phyloP scores from a whole-genome alignment of 2,113 vertebrate genomes.

The Cyprinodon variegatus region DNA sequence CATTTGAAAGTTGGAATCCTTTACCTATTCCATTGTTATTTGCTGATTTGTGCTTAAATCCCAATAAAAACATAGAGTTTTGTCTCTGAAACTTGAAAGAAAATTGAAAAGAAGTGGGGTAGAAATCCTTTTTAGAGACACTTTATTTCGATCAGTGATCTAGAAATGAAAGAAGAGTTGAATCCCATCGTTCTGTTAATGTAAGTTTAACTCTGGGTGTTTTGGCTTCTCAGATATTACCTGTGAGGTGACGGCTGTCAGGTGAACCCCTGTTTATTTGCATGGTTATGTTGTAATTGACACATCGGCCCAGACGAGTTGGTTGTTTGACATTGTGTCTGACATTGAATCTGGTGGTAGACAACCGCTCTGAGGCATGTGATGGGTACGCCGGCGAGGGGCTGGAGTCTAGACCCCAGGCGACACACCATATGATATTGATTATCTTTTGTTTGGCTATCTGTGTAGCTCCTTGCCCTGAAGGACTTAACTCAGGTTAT shows the following conservation, averaged over 20 bases:
- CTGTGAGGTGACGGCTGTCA: conserved; percentile 22
- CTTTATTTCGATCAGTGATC: neutral
- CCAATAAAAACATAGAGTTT: neutral
- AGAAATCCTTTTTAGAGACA: neutral
- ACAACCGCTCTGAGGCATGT: conserved; percentile 72
- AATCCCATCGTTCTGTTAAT: neutral
- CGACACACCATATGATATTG: conserved; percentile 79
- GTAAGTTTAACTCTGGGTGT: neutral
- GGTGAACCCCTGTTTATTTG: conserved; percentile 31
- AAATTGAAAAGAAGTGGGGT: neutral
- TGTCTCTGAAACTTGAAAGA: neutral
- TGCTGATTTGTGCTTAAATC: neutral
- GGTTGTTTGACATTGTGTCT: conserved; percentile 76
- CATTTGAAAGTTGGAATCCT: no score
- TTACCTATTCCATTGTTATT: no score
- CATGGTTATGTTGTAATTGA: conserved; percentile 66
- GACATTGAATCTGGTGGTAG: conserved; percentile 72
- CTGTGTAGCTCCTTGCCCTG: conserved; percentile 75
- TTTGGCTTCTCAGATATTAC: neutral
- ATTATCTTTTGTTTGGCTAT: conserved; percentile 81
- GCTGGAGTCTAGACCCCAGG: conserved; percentile 73
- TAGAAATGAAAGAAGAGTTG: neutral
- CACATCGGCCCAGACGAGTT: conserved; percentile 53
- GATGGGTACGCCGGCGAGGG: conserved; percentile 60
- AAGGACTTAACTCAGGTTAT: conserved; percentile 72